phyloP scores from a whole-genome alignment of 1,140 invertebrate genomes.

The Goniozus legneri region DNA sequence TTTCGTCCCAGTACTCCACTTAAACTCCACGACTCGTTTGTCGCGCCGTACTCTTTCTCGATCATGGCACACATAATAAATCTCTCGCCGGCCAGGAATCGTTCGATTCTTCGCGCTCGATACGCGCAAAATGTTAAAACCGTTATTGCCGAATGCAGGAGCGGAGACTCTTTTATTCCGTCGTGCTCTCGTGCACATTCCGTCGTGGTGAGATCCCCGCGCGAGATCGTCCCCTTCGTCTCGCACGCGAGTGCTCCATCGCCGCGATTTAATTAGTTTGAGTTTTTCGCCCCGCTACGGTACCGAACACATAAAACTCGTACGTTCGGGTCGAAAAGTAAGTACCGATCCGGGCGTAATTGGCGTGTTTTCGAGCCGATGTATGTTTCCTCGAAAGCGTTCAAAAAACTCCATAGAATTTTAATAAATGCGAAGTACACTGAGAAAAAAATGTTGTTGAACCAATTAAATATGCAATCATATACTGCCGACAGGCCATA shows the following conservation, averaged over 20 bases:
- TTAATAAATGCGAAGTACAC: too few species aligned
- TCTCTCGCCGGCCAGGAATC: conserved; percentile 1
- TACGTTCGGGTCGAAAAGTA: too few species aligned
- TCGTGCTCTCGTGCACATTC: background rate
- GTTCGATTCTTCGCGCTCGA: background rate
- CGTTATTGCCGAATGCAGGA: too few species aligned
- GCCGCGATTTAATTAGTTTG: conserved; percentile 24
- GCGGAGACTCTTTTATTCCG: too few species aligned
- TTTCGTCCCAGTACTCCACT: conserved; percentile 51
- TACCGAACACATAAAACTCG: too few species aligned
- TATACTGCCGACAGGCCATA: too few species aligned
- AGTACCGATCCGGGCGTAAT: too few species aligned
- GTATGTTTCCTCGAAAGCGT: too few species aligned
- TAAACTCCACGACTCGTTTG: conserved; percentile 31
- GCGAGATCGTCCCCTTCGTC: background rate
- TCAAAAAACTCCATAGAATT: too few species aligned
- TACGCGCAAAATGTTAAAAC: background rate
- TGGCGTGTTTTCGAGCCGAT: too few species aligned
- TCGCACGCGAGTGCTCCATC: conserved; percentile 10
- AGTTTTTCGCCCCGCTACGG: conserved; percentile 11
- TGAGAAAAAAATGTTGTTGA: too few species aligned
- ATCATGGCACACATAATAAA: conserved; percentile 22
- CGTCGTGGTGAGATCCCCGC: background rate
- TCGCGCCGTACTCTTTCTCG: conserved; percentile 13
- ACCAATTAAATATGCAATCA: too few species aligned